Base-by-base conservation (phyloP, 2,113 vertebrate species). In the Cebus imitator region DNA sequence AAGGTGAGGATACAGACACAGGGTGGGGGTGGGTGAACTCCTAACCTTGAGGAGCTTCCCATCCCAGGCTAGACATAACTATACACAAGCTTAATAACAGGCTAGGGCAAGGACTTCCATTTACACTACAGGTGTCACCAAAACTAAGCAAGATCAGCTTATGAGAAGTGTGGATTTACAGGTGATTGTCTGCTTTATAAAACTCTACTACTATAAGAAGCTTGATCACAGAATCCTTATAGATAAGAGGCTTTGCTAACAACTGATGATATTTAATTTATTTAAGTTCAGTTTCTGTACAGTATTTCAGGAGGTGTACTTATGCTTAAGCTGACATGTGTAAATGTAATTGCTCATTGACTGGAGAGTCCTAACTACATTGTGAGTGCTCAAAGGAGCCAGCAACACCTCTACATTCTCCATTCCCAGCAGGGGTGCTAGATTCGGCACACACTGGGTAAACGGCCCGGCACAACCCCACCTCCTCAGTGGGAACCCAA, bases 321-420 rank as follows among this genome's bases (percentile, higher is more conserved):
- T 48, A 18, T 3, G 32, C 0, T 6, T 0, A 85, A 66, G 85
- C 43, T 25, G 64, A 45, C 4, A 27, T 0, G 2, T 37, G 43
- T 23, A 35, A 83, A 55, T 8, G 9, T 73, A 66, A 48, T 30
- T 1, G 32, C 6, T 35, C 9, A 6, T 14, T 16, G 20, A 30
- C n/a, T 52, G 27, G 32, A 55, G 23, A 23, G 52, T n/a, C 45
- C 73, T 45, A 8, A 5, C 32, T n/a, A n/a, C 58, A 52, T 4
- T 7, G 9, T 13, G 50, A 78, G 48, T 12, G 52, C 85, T 52
- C 4, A 23, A 9, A 50, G 80, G 70, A 35, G 90, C 30, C 40
- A 58, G 25, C 18, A 52, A 21, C 32, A 10, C 50, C 3, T 30
- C 3, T 9, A 25, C 7, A 4, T 14, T 40, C 52, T 23, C 43